These are phyloP conservation scores for Trilocha varians DNA, from an alignment of 2,888 invertebrate species.

Conservation along the genomic window DNA sequence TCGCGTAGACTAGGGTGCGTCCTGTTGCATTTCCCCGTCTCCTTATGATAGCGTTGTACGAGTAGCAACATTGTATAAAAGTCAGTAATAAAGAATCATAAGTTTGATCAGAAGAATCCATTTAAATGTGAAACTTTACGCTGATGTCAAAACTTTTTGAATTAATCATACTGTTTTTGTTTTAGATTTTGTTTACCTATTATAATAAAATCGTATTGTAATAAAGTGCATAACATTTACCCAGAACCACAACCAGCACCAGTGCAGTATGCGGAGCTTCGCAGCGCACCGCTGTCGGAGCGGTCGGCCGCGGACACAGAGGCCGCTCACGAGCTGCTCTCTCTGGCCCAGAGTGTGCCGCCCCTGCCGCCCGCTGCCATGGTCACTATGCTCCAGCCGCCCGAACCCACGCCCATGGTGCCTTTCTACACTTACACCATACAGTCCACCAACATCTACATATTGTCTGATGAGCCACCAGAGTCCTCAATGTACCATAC, in stretches of 20 bases:
- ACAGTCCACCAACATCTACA: conserved; percentile 65
- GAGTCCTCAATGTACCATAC: conserved; percentile 36
- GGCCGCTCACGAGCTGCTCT: conserved; percentile 87
- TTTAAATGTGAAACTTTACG: too few species aligned
- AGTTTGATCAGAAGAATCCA: too few species aligned
- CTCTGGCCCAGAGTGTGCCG: conserved; percentile 83
- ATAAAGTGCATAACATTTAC: conserved; percentile 10
- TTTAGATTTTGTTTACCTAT: too few species aligned
- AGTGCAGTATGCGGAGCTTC: conserved; percentile 54
- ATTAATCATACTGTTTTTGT: too few species aligned
- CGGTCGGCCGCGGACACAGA: conserved; percentile 88
- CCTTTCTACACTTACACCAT: conserved; percentile 78
- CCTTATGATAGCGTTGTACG: too few species aligned
- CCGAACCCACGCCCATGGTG: conserved; percentile 43
- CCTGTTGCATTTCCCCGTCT: too few species aligned
- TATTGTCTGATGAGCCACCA: conserved; percentile 42
- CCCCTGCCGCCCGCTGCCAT: conserved; percentile 81
- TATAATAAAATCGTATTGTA: neutral
- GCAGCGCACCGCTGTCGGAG: conserved; percentile 54
- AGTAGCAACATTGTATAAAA: too few species aligned
- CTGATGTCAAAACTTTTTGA: too few species aligned
- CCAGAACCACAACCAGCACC: conserved; percentile 29
- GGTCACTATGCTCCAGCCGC: conserved; percentile 40
- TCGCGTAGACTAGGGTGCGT: too few species aligned
- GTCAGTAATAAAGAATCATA: too few species aligned